Conservation (phyloP, 1,140 invertebrate species). For the Charaxes varanes region DNA sequence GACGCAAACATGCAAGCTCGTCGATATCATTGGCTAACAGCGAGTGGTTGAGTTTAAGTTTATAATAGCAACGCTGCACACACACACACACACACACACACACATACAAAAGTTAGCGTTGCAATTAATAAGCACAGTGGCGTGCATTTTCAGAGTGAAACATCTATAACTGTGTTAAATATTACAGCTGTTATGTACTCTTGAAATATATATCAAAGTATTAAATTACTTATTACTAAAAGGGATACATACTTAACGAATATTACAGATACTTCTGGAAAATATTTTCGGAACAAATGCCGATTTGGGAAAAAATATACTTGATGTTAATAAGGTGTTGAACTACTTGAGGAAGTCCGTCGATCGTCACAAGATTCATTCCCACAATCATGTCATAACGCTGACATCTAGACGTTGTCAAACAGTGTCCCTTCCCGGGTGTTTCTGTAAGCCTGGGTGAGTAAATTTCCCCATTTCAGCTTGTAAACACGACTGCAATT, state of each 20-base stretch:
- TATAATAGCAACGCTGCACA: too few species aligned
- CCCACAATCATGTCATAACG: constrained; percentile 11
- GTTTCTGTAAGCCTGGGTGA: constrained; percentile 36
- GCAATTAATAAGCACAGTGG: too few species aligned
- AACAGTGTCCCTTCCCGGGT: constrained; percentile 27
- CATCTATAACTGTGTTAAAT: too few species aligned
- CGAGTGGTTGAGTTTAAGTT: too few species aligned
- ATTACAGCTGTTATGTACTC: neutral
- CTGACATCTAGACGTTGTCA: constrained; percentile 31
- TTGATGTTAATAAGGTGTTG: constrained; percentile 35
- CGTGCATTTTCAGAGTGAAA: too few species aligned
- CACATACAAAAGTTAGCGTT: too few species aligned
- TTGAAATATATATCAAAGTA: neutral
- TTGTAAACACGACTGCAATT: neutral
- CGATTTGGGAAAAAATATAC: constrained; percentile 21
- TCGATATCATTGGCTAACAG: too few species aligned
- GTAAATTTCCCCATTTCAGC: constrained; percentile 5
- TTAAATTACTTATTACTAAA: neutral
- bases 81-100: too few species aligned
- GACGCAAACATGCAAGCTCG: too few species aligned
- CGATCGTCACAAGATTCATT: constrained; percentile 16
- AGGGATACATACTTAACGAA: too few species aligned
- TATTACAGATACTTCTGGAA: constrained; percentile 31
- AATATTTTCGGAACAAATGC: constrained; percentile 28
- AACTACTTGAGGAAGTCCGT: constrained; percentile 26